Base-by-base conservation (phyloP, 2,888 invertebrate genomes). In the Plagodis pulveraria region DNA sequence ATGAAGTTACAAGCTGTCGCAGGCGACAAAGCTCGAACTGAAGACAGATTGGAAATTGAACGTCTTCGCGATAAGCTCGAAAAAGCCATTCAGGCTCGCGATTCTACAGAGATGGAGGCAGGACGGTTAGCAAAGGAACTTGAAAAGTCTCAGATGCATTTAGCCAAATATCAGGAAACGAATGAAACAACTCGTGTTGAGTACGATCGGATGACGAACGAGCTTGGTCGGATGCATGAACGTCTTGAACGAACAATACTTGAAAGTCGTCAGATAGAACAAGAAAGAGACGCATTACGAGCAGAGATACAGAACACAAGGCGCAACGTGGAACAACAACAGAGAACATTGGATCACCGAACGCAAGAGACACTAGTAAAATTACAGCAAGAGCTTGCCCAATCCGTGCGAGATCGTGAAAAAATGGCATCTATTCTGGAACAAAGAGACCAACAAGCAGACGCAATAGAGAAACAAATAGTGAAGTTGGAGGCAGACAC, bases 51-150 rank as follows among this genome's bases (percentile, higher is more conserved):
- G 71, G 98, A 98, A 90, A 95, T 97, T 57, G 97, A 98, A 83
- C 94, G 97, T 70, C 91, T 97, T 57, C 95, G 97, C 70, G 97
- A 98, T 72, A 97, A 97, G 81, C 93, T 97, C 55, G 98, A 98
- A 78, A 97, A 97, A 86, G 96, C 97, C 10, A 95, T 97, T 64
- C 95, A 96, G 78, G 95, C 96, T 0, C 94, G 97, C 72, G 97
- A 97, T 78, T 95, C 96, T 50, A 97, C 97, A 6, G 97, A 97
- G 91, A 94, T 97, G 86, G 97, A 97, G 83, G 97, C 97, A 36
- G 96, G 96, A 56, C 94, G 97, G 66, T 89, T 97, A 66, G 96
- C 97, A 32, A 96, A 97, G 80, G 98, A 97, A 88, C 93, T 97
- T 57, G 97, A 97, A 84, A 97, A 97, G 87, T 96, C 97, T 51